Percentiles rank a stretch among this genome's conserved stretches.
Evolutionary conservation across 2,797 vertebrate species (phyloP).

Genomic region (Ispidina lecontei): DNA sequence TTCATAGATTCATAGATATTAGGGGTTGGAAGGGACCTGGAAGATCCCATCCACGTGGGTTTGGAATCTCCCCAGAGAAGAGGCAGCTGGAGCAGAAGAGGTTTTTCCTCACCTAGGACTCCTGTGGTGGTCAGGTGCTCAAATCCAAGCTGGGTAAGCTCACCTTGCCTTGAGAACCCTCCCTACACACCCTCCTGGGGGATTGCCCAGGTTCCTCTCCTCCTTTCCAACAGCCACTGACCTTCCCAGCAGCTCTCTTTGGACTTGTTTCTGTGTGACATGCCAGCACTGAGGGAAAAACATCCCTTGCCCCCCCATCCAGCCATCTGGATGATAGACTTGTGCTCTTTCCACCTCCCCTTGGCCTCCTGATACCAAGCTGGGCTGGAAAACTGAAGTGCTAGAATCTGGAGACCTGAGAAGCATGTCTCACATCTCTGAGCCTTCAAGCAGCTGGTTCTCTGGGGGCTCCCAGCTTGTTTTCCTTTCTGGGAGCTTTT

Average conservation of each 20-base stretch:
- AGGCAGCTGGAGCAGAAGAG: not conserved
- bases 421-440: fast-evolving
- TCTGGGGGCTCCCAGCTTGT: not conserved
- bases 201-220: not conserved
- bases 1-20: too few species aligned
- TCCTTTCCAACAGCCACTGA: not conserved
- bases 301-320: not conserved
- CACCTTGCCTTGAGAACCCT: not conserved
- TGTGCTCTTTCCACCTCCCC: not conserved
- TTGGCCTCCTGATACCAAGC: not conserved
- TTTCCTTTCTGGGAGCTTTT: not conserved
- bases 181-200: not conserved
- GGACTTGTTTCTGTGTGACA: not conserved
- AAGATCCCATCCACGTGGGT: not conserved
- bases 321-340: not conserved
- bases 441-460: not conserved
- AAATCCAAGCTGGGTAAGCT: not conserved
- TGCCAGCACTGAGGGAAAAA: not conserved
- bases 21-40: too few species aligned
- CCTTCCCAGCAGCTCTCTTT: not conserved
- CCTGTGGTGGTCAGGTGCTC: not conserved
- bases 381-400: not conserved
- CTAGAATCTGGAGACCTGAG: not conserved
- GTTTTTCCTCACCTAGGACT: not conserved
- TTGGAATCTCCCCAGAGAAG: not conserved